phyloP scores from a whole-genome alignment of 2,797 vertebrate genomes.

The Microctenopoma steveboyesi region DNA sequence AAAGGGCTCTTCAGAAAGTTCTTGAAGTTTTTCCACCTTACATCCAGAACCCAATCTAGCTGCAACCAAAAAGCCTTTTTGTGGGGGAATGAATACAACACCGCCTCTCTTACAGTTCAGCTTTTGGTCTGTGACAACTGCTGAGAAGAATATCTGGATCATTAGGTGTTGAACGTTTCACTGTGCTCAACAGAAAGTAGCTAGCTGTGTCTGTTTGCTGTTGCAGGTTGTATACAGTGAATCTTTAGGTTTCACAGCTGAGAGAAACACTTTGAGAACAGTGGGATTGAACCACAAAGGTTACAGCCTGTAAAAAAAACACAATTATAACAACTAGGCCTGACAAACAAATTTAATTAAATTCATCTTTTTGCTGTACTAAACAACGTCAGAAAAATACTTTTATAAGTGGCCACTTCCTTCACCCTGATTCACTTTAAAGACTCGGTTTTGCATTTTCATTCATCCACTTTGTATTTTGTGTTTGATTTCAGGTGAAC shows the following conservation, averaged over 20 bases:
- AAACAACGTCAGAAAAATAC: not conserved
- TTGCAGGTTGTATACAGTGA: too few species aligned
- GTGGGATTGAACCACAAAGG: not conserved
- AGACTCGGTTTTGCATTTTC: not conserved
- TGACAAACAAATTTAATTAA: constrained; percentile 2
- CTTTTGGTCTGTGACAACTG: not conserved
- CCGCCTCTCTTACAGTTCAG: not conserved
- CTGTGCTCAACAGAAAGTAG: not conserved
- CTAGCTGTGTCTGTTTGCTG: too few species aligned
- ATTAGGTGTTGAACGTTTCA: not conserved
- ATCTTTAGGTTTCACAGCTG: too few species aligned
- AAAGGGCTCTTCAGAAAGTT: not conserved
- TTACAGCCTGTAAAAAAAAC: too few species aligned
- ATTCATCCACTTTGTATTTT: not conserved
- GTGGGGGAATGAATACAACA: not conserved
- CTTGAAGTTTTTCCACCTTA: too few species aligned
- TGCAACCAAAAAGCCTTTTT: too few species aligned
- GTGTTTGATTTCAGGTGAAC: constrained; percentile 8
- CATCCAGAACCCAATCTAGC: too few species aligned
- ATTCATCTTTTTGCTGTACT: not conserved
- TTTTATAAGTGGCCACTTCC: not conserved
- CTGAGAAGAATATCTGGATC: not conserved
- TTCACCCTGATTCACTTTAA: not conserved
- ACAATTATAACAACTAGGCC: not conserved
- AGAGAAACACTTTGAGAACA: not conserved